Evolutionary conservation across 2,113 vertebrate species (phyloP).

Genomic region (Pomatorhinus ruficollis): DNA sequence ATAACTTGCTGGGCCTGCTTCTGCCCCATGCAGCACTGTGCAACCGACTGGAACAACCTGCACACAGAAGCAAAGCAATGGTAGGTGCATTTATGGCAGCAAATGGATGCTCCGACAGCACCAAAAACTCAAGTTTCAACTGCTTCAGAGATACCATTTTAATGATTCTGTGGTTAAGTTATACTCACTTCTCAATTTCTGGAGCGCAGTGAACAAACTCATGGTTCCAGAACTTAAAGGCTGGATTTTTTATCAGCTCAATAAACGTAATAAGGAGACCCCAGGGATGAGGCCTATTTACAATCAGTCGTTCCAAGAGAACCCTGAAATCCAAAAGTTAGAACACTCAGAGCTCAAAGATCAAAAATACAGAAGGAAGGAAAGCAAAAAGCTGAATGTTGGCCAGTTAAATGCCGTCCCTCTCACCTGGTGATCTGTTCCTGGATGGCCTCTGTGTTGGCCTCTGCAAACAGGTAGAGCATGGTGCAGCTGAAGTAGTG

Average conservation of each 20-base stretch:
- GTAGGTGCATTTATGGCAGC: neutral
- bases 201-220: constrained; percentile 99
- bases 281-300: constrained; percentile 99
- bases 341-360: neutral
- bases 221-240: constrained; percentile 99
- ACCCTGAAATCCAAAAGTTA: constrained; percentile 77
- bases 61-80: neutral
- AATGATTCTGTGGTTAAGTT: neutral
- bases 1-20: constrained; percentile 99
- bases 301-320: constrained; percentile 95
- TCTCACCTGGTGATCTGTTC: constrained; percentile 96
- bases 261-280: constrained; percentile 99
- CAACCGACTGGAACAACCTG: constrained; percentile 98
- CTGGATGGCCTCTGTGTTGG: constrained; percentile 98
- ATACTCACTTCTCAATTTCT: constrained; percentile 97
- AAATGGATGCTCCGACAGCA: rapidly evolving
- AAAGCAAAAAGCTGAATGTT: neutral
- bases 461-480: constrained; percentile 98
- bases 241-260: constrained; percentile 98
- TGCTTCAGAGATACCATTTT: rapidly evolving
- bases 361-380: rapidly evolving
- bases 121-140: neutral
- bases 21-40: constrained; percentile 99
- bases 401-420: rapidly evolving
- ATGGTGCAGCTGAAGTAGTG: constrained; percentile 99